Percentiles rank a stretch among this genome's conserved stretches.
Evolutionary conservation across 2,888 invertebrate genomes (phyloP).

Genomic region (Ferdinandea cuprea): DNA sequence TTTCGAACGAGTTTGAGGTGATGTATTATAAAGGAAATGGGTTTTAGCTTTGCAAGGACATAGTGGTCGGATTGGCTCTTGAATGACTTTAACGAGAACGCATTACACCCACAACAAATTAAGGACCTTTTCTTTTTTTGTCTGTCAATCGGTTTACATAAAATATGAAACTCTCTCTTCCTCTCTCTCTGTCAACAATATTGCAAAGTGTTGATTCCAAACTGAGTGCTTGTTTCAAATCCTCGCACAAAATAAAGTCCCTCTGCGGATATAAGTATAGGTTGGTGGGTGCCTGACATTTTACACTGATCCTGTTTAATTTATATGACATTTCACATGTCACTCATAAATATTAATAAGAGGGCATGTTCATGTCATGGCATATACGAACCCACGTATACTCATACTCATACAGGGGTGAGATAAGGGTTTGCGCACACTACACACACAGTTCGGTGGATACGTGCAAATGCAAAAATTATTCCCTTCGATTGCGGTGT

Average conservation of each 20-base stretch:
- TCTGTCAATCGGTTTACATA: too few species aligned
- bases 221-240: too few species aligned
- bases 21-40: not conserved
- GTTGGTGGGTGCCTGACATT: conserved; percentile 19
- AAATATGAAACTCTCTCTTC: too few species aligned
- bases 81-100: too few species aligned
- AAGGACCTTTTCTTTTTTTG: too few species aligned
- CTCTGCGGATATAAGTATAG: too few species aligned
- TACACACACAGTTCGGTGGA: conserved; percentile 43
- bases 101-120: too few species aligned
- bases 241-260: too few species aligned
- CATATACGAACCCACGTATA: conserved; percentile 14
- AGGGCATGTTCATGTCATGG: conserved; percentile 38
- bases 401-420: not conserved
- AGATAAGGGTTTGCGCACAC: conserved; percentile 47
- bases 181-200: too few species aligned
- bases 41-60: not conserved
- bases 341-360: conserved; percentile 73
- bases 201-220: too few species aligned
- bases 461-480: conserved; percentile 73
- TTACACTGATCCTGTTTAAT: conserved; percentile 69
- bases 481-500: conserved; percentile 61
- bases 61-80: too few species aligned
- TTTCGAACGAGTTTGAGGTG: conserved; percentile 15
- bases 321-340: conserved; percentile 65